A percentile compares a stretch with the other conserved stretches of the same genome.
Conservation (phyloP, 2,113 vertebrate genomes). For the Notechis scutatus region DNA sequence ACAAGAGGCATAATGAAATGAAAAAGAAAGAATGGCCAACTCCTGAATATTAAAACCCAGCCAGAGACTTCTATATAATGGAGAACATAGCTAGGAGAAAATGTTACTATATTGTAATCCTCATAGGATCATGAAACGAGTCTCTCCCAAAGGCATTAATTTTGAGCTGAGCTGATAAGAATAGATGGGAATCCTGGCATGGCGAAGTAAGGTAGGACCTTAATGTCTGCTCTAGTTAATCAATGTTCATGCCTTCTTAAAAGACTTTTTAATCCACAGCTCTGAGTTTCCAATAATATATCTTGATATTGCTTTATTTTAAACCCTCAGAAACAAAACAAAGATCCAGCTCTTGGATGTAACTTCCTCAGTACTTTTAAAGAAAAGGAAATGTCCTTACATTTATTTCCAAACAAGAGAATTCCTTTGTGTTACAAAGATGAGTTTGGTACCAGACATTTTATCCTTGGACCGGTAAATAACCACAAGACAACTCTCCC, state of each 20-base stretch:
- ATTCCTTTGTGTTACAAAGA: slow-evolving; percentile 22
- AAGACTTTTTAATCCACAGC: neutral
- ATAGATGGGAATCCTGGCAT: neutral
- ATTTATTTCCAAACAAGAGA: slow-evolving; percentile 37
- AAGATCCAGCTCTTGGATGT: neutral
- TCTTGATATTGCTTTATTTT: neutral
- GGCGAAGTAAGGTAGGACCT: neutral
- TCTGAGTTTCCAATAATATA: neutral
- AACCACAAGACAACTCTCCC: slow-evolving; percentile 71
- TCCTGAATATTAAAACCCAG: neutral
- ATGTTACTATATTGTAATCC: neutral
- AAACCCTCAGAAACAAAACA: neutral
- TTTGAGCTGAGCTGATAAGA: neutral
- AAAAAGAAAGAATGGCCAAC: neutral
- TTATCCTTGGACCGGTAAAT: slow-evolving; percentile 71
- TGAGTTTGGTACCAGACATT: slow-evolving; percentile 69
- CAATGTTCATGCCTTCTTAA: neutral
- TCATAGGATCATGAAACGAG: neutral
- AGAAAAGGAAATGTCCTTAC: neutral
- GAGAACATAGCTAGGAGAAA: neutral
- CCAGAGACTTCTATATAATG: neutral
- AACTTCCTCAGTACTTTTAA: neutral
- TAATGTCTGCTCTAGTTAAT: neutral
- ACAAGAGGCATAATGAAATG: neutral
- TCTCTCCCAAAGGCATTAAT: neutral